Evolutionary conservation across 2,888 invertebrate species (phyloP), one percentile per base, ranked within the genome.

Genomic region (Aleiodes alternator): DNA sequence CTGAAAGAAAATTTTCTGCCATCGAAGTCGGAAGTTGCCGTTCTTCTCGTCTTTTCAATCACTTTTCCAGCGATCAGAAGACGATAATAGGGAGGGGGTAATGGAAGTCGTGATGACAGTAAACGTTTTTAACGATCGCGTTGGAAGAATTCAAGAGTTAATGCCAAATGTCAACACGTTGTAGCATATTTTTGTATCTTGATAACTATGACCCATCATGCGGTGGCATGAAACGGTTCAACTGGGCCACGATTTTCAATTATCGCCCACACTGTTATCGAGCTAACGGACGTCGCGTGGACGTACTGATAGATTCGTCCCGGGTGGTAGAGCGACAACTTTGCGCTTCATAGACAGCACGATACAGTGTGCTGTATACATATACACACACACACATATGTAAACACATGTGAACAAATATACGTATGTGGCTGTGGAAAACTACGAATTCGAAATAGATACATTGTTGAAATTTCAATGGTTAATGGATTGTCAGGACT

Each of bases 191-290:
- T 57, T 29, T 29, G 57, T 29, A 57, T 57, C 57, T 57, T 57
- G 57, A 57, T 57, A 57, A 57, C 29, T 29, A 57, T 57, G 29
- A 12, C 16, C 57, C 57, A 57, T 57, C 57, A 57, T 57, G 57
- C 57, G 57, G 57, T 57, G 57, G 57, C 29, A 57, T 61, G 61
- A 61, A 61, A 61, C 76, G 85, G 82, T 84, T 43, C 84, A 78
- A 80, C 80, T 57, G 73, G 81, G 82, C 74, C 79, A 82, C 84
- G 84, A 86, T 85, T 86, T 81, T 84, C 84, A 85, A 85, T 86
- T 85, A 85, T 86, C 85, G 85, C 84, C 84, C 81, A 79, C 78
- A 80, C 78, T 78, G 80, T 85, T 86, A 86, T 86, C 86, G 83
- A 81, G 82, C 77, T 79, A 38, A 79, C 83, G 83, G 83, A 84